Evolutionary conservation across 2,888 invertebrate genomes (phyloP), one percentile per base, ranked within the genome.

Genomic region (Lordiphosa fenestrarum): DNA sequence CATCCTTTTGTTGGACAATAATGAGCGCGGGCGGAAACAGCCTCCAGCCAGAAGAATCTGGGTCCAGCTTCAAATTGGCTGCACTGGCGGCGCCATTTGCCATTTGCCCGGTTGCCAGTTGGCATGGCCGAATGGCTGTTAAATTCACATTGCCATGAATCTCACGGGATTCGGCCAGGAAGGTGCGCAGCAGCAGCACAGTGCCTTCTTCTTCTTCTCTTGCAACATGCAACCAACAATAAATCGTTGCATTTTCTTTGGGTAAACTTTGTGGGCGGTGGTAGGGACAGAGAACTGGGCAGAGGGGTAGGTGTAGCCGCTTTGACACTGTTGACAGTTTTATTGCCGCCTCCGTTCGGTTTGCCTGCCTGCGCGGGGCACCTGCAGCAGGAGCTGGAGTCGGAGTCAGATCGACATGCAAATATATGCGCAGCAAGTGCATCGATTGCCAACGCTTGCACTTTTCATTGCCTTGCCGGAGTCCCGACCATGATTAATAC

Each of bases 281-380:
- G 23, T 44, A 12, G n/a, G n/a, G n/a, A n/a, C n/a, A n/a, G n/a
- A n/a, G n/a, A n/a, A n/a, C n/a, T n/a, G n/a, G n/a, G n/a, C n/a
- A n/a, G 25, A 9, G 10, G 7, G 19, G 33, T 21, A 10, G 9
- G 19, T 7, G 21, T 6, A 15, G 4, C 10, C 7, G 15, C 12
- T 55, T 60, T 66, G 66, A 66, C 60, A 67, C 66, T 55, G 67
- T 55, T 66, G 66, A 67, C 66, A 67, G 67, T 66, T 66, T 66
- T 66, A 66, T 66, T 67, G 55, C 66, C 60, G 55, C 33, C 50
- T 15, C 35, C 25, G 50, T 21, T 50, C 56, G 55, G 65, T 65
- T 65, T 64, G 42, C 40, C 36, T 54, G 57, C 7, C 41, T 15
- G 15, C 15, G 2, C n/a, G 15, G 37, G 53, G 52, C 51, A 66